phyloP scores from a whole-genome alignment of 2,888 invertebrate genomes.

The Clusia tigrina region DNA sequence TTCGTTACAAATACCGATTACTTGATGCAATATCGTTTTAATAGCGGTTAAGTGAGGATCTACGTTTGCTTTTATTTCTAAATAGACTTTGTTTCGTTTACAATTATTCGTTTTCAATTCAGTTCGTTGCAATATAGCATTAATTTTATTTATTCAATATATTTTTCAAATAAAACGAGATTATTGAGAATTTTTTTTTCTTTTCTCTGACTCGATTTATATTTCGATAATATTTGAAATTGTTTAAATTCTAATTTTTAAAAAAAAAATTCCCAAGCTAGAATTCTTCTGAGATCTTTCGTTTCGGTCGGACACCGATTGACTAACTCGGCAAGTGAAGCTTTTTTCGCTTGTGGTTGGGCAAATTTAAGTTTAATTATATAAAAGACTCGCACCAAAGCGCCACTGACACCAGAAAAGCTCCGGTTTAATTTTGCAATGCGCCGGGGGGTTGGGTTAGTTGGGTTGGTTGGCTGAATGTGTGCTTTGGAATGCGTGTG shows the following conservation, averaged over 20 bases:
- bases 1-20: conserved; percentile 22
- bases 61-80: conserved; percentile 32
- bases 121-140: conserved; percentile 5
- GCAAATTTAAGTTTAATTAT: conserved; percentile 8
- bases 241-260: conserved; percentile 34
- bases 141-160: conserved; percentile 8
- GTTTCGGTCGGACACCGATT: conserved; percentile 66
- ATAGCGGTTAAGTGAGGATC: too few species aligned
- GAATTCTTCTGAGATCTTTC: conserved; percentile 60
- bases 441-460: too few species aligned
- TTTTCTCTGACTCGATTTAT: too few species aligned
- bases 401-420: background rate
- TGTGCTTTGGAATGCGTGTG: background rate
- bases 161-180: background rate
- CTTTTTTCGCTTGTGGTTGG: conserved; percentile 38
- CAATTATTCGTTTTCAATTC: conserved; percentile 4
- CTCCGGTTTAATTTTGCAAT: background rate
- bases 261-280: conserved; percentile 30
- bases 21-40: conserved; percentile 27
- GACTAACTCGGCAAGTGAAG: conserved; percentile 55
- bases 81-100: background rate
- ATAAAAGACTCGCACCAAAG: background rate
- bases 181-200: conserved; percentile 23
- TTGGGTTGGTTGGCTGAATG: background rate
- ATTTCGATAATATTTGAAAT: too few species aligned